These are phyloP conservation scores for Eristalis pertinax DNA, from an alignment of 2,888 invertebrate genomes.

Conservation along the genomic window DNA sequence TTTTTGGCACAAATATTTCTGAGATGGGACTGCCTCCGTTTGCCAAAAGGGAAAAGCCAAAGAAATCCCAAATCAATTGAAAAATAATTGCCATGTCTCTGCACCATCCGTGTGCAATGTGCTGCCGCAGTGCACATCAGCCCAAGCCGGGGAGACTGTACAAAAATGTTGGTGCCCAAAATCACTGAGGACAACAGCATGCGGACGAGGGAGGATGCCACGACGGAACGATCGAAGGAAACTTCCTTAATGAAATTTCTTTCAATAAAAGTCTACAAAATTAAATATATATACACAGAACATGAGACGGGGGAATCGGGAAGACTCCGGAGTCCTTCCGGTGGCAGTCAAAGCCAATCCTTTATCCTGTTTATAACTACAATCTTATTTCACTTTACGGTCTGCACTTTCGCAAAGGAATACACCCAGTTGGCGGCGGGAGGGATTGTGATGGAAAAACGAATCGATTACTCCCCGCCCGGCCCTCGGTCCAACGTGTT, in stretches of 20 bases:
- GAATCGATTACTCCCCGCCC: constrained; percentile 28
- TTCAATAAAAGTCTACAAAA: constrained; percentile 52
- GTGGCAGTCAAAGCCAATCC: constrained; percentile 44
- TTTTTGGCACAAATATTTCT: constrained; percentile 46
- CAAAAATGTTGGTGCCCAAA: neutral
- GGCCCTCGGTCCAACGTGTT: neutral
- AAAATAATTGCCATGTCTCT: constrained; percentile 58
- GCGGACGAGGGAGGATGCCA: neutral
- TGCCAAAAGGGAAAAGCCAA: constrained; percentile 50
- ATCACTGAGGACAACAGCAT: neutral
- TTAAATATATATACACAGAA: constrained; percentile 41
- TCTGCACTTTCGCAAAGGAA: neutral
- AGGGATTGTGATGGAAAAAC: constrained; percentile 14
- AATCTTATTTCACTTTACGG: neutral
- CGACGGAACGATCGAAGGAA: constrained; percentile 26
- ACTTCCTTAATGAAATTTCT: constrained; percentile 56
- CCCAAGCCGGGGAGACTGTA: neutral
- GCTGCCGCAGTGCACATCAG: constrained; percentile 57
- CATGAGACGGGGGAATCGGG: neutral
- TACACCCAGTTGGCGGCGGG: neutral
- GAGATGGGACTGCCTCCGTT: constrained; percentile 10
- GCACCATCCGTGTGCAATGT: constrained; percentile 27
- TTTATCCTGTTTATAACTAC: constrained; percentile 40
- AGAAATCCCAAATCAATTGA: constrained; percentile 61
- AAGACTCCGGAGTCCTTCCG: neutral